Evolutionary conservation across 2,888 invertebrate species (phyloP).

Genomic region (Drosophila meridiana): DNA sequence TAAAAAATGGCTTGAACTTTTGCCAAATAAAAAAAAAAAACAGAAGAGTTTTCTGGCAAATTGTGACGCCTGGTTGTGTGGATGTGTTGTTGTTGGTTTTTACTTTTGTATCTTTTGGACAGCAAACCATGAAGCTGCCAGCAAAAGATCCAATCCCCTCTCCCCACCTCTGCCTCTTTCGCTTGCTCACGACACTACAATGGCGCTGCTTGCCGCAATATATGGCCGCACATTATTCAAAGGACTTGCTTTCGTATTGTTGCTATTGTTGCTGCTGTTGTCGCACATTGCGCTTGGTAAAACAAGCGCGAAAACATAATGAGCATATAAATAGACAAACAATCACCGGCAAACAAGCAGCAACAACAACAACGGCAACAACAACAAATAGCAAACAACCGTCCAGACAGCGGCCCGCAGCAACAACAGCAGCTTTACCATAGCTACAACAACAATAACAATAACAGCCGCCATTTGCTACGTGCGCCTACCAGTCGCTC

Average conservation of each 20-base stretch:
- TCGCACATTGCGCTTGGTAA: constrained; percentile 56
- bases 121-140: constrained; percentile 22
- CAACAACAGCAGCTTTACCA: constrained; percentile 11
- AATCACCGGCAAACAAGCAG: constrained; percentile 53
- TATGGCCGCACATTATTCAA: constrained; percentile 75
- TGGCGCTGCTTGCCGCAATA: constrained; percentile 52
- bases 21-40: constrained; percentile 24
- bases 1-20: constrained; percentile 27
- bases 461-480: constrained; percentile 3
- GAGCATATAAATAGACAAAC: constrained; percentile 78
- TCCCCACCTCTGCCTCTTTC: background rate
- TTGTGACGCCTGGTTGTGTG: constrained; percentile 9
- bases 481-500: background rate
- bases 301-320: constrained; percentile 80
- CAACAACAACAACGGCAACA: constrained; percentile 25
- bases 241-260: constrained; percentile 32
- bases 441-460: constrained; percentile 19
- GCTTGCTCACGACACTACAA: background rate
- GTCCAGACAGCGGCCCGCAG: constrained; percentile 38
- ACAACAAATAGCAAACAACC: constrained; percentile 24
- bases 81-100: constrained; percentile 11
- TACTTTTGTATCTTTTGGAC: constrained; percentile 24
- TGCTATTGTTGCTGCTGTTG: constrained; percentile 35
- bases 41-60: constrained; percentile 27
- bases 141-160: background rate